Evolutionary conservation across 2,113 vertebrate genomes (phyloP).

Genomic region (Daphoenositta chrysoptera): DNA sequence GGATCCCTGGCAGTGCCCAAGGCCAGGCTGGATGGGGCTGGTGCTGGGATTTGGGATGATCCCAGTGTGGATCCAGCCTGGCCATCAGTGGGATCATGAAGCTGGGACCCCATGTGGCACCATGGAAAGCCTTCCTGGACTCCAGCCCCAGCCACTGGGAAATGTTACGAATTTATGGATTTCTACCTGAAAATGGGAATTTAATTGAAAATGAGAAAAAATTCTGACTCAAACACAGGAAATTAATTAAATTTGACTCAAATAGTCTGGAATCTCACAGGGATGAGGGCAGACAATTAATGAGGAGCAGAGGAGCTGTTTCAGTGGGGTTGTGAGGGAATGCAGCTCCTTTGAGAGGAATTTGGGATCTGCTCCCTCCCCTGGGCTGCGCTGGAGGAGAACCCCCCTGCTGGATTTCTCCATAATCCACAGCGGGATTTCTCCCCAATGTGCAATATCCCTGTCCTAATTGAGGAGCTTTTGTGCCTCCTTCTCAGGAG

Average conservation of each 20-base stretch:
- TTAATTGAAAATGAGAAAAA: not conserved
- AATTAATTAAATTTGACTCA: not conserved
- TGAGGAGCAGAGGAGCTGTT: accelerated
- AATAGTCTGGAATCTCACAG: not conserved
- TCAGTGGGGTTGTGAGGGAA: accelerated
- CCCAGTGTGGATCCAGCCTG: accelerated
- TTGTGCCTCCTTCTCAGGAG: constrained; percentile 40
- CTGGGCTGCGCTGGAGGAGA: not conserved
- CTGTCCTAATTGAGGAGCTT: constrained; percentile 29
- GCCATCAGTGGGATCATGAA: accelerated
- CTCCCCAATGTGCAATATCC: not conserved
- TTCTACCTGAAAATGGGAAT: not conserved
- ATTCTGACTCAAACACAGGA: accelerated
- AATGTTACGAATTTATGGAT: accelerated
- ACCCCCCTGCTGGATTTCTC: not conserved
- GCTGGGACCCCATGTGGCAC: accelerated
- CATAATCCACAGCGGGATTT: not conserved
- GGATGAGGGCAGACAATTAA: not conserved
- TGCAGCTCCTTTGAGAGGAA: not conserved
- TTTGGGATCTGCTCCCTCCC: not conserved
- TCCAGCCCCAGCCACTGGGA: not conserved
- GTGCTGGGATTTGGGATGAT: not conserved
- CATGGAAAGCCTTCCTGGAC: accelerated
- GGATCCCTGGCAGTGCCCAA: not conserved
- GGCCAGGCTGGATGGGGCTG: not conserved